Evolutionary conservation across 2,797 vertebrate species (phyloP), one percentile per base, ranked within the genome.

Genomic region (Percopsis omiscomaycus): DNA sequence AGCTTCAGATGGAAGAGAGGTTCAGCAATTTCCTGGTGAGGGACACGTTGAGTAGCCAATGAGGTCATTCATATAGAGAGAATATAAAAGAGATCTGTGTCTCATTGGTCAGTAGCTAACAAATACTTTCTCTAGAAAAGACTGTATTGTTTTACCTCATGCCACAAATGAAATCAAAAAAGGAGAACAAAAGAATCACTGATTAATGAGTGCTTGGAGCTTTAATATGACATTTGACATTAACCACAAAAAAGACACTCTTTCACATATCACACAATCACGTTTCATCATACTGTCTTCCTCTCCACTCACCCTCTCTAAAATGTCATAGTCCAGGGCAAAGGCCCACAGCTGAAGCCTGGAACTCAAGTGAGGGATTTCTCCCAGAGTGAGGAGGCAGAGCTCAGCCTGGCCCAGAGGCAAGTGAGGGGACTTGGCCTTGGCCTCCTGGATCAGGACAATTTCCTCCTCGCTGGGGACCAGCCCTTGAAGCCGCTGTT

Each of bases 291-390:
- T 4, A 57, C 3, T 10, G 3, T 64, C 53, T 42, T 5, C 3
- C 4, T 49, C 0, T 10, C n/a, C 8, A 37, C 85, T 77, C 60
- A 94, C 93, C 72, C 86, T 88, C 64, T 94, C 93, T 48, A 93
- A 68, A 2, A 71, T 83, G 71, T 94, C 93, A 1, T 93, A 93
- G 79, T 94, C 93, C 80, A 92, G 76, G 56, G 85, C 83, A 2
- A 94, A 93, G 73, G 88, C 74, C 93, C 93, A 94, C 46, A 94
- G 88, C 65, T 92, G 86, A 13, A 94, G 89, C 68, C 92, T 90
- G 55, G 80, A 66, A 4, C 65, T 81, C 77, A 94, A 78, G 73
- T 92, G 75, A 12, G 85, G 67, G 73, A 94, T 76, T 14, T 80
- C 80, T 15, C 91, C 89, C 69, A 94, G 64, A 10, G 86, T 91